Base-by-base conservation (phyloP, 1,140 invertebrate species). In the Trachymyrmex septentrionalis region DNA sequence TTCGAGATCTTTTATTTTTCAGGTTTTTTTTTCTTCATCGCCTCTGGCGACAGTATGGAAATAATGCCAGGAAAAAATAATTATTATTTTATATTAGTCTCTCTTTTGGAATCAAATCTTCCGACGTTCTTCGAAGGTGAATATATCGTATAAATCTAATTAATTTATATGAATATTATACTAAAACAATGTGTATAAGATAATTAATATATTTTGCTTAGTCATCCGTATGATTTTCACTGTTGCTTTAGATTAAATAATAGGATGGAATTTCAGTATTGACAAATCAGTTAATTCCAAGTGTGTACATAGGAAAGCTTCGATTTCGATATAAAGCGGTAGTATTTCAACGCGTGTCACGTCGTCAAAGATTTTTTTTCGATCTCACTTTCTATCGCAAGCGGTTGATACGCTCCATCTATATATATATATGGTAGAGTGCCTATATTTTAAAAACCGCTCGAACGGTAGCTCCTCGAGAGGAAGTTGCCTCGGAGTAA, bases 401-500 rank as follows among this genome's bases (percentile, higher is more conserved):
- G n/a, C 21, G 12, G 12, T 7, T 27, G 50, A 34, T 44, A 69
- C 76, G 59, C 61, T 50, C 50, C 57, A 77, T 64, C 16, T 38
- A 55, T 59, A 10, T 19, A 77, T 64, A 12, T 38, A 55, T 59
- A 10, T 19, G 61, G 24, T n/a, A 16, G 61, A 89, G 59, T 53
- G 87, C 71, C 55, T 77, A 87, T 87, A 85, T 87, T 85, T n/a
- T 72, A 85, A 61, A 89, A 88, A 81, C 48, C 78, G 85, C 61
- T 53, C 59, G 84, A 87, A 88, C 72, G 85, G 77, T 19, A 64
- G 55, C 24, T 69, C 44, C 59, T 86, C 67, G 30, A 84, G 64
- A 88, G 78, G 77, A 91, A 91, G 85, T 88, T 77, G 80, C 73
- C 57, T 84, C 85, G 85, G 80, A 87, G 81, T 87, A 91, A 93